These are phyloP conservation scores for Aethes cnicana DNA, from an alignment of 2,888 invertebrate species.

Conservation along the genomic window DNA sequence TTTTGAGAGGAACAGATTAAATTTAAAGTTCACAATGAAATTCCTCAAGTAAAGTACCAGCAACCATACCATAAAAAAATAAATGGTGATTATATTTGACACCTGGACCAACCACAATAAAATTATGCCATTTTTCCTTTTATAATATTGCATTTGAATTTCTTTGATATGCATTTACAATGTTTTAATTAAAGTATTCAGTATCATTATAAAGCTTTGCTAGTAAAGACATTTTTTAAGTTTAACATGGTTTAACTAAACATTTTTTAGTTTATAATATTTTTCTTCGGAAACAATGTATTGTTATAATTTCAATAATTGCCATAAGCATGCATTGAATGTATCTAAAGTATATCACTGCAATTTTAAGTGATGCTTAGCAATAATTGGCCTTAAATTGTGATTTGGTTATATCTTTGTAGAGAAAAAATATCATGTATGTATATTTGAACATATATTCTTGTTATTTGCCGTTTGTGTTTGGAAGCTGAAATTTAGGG, in stretches of 20 bases:
- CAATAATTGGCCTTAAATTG: slow-evolving; percentile 11
- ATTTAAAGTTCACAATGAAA: no score
- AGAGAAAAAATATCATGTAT: not conserved
- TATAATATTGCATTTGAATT: no score
- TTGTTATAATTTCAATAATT: no score
- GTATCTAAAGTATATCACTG: not conserved
- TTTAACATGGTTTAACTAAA: no score
- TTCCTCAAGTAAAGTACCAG: no score
- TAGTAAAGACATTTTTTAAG: no score
- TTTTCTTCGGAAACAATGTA: no score
- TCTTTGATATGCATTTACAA: not conserved
- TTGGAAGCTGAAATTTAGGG: no score
- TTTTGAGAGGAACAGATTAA: no score
- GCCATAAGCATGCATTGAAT: slow-evolving; percentile 1
- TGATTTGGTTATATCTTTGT: slow-evolving; percentile 12
- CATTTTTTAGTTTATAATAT: no score
- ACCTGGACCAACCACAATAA: not conserved
- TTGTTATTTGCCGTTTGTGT: not conserved
- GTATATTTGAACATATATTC: slow-evolving; percentile 12
- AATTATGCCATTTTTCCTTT: not conserved
- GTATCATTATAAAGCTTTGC: not conserved
- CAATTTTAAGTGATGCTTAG: not conserved
- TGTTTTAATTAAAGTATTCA: not conserved
- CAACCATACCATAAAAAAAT: no score
- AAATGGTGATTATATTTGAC: not conserved